Evolutionary conservation across 2,888 invertebrate genomes (phyloP), one percentile per base, ranked within the genome.

Genomic region (Minunthozetes semirufus): DNA sequence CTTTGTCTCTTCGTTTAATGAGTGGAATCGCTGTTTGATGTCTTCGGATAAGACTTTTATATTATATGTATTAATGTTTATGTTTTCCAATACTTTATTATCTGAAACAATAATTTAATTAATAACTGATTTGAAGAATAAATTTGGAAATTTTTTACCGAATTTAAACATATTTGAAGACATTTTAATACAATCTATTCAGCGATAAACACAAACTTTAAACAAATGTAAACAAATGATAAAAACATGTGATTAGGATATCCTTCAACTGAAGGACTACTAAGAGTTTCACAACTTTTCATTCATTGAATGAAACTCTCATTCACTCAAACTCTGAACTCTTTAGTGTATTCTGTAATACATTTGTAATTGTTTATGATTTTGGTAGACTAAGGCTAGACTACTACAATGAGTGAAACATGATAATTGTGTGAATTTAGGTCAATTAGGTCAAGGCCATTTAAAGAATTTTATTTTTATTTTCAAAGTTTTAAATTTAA

Each of bases 61-160:
- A 22, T 68, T 68, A 68, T 46, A 68, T 46, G 68, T 68, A 46
- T 68, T 68, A 1, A 68, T 68, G 19, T 68, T 42, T n/a, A 68
- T 17, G 13, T 68, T 68, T 38, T 68, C 68, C 42, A 68, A 63
- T 19, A 63, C n/a, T 63, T 38, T 33, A 63, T 63, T 63, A 25
- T 63, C 63, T 63, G 38, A 61, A 27, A 13, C 4, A 33, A 63
- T 1, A 63, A 33, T n/a, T 56, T 11, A 56, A 56, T 19, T 53
- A 56, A 56, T 25, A 13, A 56, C 22, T 48, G 8, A 48, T 48
- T 48, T 3, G 13, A 1, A 4, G 11, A 17, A n/a, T 25, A 8
- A 33, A 33, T 38, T n/a, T 38, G 1, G 27, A 4, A 59, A 59
- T 25, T 38, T 1, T n/a, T 29, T 63, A 63, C 63, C 63, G 19